A percentile compares a stretch with the other conserved stretches of the same genome.
phyloP scores from a whole-genome alignment of 2,888 invertebrate genomes.

The Philopedon plagiatum region DNA sequence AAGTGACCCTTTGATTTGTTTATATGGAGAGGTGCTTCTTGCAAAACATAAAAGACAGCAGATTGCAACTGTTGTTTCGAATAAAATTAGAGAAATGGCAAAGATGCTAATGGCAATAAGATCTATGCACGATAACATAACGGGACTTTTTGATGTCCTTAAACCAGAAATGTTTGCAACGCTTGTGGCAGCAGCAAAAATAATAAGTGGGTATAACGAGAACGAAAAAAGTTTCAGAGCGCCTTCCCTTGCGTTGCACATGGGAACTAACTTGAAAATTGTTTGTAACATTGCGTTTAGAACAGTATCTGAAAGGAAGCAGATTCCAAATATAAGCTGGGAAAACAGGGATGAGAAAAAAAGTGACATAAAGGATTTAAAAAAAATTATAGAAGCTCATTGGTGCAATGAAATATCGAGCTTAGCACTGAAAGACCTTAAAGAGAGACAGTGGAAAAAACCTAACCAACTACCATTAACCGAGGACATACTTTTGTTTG shows the following conservation, averaged over 20 bases:
- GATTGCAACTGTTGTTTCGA: constrained; percentile 44
- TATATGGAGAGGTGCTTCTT: constrained; percentile 49
- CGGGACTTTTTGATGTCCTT: constrained; percentile 38
- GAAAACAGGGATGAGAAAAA: constrained; percentile 33
- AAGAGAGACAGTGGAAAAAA: constrained; percentile 53
- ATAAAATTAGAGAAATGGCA: constrained; percentile 53
- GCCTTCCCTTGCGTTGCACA: constrained; percentile 46
- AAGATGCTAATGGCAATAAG: constrained; percentile 41
- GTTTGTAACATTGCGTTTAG: constrained; percentile 45
- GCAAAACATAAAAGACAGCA: constrained; percentile 53
- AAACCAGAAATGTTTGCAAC: constrained; percentile 46
- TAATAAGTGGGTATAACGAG: constrained; percentile 44
- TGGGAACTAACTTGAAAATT: constrained; percentile 48
- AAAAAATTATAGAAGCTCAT: constrained; percentile 47
- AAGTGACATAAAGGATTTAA: constrained; percentile 43
- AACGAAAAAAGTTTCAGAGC: constrained; percentile 39
- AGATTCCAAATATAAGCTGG: constrained; percentile 33
- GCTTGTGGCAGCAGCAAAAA: constrained; percentile 38
- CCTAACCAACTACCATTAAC: constrained; percentile 50
- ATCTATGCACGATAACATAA: constrained; percentile 18
- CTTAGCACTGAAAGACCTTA: constrained; percentile 53
- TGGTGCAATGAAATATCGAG: constrained; percentile 56
- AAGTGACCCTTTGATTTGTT: constrained; percentile 51
- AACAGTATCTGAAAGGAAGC: constrained; percentile 39
- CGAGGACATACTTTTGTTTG: constrained; percentile 50